Evolutionary conservation across 1,140 invertebrate species (phyloP).

Genomic region (Mamestra configurata): DNA sequence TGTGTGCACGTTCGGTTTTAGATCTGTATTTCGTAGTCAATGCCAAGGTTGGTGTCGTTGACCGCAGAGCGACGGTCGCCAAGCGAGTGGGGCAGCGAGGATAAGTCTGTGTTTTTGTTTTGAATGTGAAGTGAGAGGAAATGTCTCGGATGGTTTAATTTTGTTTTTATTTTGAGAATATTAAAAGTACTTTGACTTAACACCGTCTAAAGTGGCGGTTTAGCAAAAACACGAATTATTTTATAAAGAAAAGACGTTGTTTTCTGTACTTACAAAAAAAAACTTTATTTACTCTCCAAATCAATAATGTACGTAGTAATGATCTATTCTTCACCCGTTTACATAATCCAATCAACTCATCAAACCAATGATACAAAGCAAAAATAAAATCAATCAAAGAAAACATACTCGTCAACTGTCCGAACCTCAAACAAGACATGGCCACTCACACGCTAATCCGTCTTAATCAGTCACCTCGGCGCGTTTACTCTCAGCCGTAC

Average conservation of each 20-base stretch:
- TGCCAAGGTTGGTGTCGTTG: constrained; percentile 73
- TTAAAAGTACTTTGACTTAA: too few relatives aligned
- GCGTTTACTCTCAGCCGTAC: constrained; percentile 55
- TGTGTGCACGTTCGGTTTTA: constrained; percentile 16
- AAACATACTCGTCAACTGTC: not conserved
- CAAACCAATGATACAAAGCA: too few relatives aligned
- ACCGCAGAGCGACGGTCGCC: constrained; percentile 56
- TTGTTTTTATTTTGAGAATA: not conserved
- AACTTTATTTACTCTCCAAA: too few relatives aligned
- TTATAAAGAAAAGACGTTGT: too few relatives aligned
- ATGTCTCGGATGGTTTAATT: constrained; percentile 4
- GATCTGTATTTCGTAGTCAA: constrained; percentile 53
- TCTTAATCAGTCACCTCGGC: constrained; percentile 77
- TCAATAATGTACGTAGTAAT: too few relatives aligned
- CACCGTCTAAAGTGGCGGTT: too few relatives aligned
- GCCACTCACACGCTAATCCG: constrained; percentile 66
- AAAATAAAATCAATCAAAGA: not conserved
- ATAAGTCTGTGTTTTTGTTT: constrained; percentile 27
- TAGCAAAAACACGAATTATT: too few relatives aligned
- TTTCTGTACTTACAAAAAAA: too few relatives aligned
- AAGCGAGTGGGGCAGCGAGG: constrained; percentile 3
- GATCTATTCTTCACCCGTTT: too few relatives aligned
- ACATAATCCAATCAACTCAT: too few relatives aligned
- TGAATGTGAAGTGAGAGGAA: constrained; percentile 3
- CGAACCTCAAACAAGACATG: constrained; percentile 42